Evolutionary conservation across 2,888 invertebrate genomes (phyloP).

Genomic region (Metellina segmentata): DNA sequence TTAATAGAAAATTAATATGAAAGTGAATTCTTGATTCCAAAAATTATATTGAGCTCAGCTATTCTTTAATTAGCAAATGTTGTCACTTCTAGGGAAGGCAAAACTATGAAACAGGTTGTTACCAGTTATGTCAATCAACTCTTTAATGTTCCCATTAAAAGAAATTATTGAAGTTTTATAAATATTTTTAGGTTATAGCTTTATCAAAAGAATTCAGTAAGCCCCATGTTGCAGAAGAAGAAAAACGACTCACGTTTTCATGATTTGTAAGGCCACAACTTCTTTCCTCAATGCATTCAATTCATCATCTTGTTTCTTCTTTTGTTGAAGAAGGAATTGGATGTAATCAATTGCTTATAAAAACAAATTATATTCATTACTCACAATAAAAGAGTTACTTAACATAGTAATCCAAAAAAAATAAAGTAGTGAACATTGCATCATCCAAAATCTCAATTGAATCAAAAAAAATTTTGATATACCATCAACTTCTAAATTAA

Average conservation of each 20-base stretch:
- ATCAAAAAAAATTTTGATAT: too few species aligned
- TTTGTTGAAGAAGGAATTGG: constrained; percentile 93
- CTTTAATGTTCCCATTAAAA: neutral
- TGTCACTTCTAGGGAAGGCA: too few species aligned
- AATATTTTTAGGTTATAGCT: neutral
- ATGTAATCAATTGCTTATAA: constrained; percentile 82
- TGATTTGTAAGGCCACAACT: constrained; percentile 92
- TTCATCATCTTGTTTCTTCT: constrained; percentile 97
- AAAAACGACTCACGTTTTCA: constrained; percentile 87
- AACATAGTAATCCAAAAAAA: too few species aligned
- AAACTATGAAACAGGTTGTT: too few species aligned
- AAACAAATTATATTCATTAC: constrained; percentile 5
- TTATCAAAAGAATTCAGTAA: neutral
- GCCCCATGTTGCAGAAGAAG: neutral
- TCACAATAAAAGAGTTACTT: too few species aligned
- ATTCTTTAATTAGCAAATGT: too few species aligned
- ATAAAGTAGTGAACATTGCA: too few species aligned
- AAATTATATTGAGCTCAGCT: too few species aligned
- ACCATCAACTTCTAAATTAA: too few species aligned
- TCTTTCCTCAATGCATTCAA: constrained; percentile 83
- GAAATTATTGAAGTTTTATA: neutral
- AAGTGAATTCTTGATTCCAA: too few species aligned
- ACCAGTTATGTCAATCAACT: neutral
- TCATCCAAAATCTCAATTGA: too few species aligned
- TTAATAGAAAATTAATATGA: too few species aligned